Evolutionary conservation across 2,113 vertebrate genomes (phyloP).

Genomic region (Tor tambroides): DNA sequence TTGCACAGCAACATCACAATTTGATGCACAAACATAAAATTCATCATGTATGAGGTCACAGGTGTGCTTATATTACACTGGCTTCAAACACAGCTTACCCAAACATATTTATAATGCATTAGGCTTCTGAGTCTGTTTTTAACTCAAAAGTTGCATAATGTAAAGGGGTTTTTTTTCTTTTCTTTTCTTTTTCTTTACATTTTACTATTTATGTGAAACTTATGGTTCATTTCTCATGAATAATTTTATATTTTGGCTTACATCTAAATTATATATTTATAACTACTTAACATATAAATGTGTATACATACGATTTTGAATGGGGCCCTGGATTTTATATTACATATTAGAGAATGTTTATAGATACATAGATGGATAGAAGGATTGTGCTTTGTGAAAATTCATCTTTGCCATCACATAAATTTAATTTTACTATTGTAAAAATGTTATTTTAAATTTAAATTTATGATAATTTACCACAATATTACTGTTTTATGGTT

Average conservation of each 20-base stretch:
- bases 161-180: background rate
- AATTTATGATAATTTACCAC: too few species aligned
- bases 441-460: too few species aligned
- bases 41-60: background rate
- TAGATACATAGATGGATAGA: too few species aligned
- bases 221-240: too few species aligned
- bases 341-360: too few species aligned
- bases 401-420: too few species aligned
- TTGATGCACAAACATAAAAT: background rate
- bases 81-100: background rate
- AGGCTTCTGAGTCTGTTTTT: background rate
- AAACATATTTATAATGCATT: slow-evolving; percentile 11
- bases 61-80: background rate
- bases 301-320: background rate
- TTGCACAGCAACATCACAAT: background rate
- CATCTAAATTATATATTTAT: background rate
- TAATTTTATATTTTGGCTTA: background rate
- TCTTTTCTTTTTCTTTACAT: background rate
- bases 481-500: too few species aligned
- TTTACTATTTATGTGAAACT: background rate
- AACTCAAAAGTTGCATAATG: background rate
- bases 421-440: too few species aligned
- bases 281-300: background rate
- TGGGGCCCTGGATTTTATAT: too few species aligned
- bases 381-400: too few species aligned